Evolutionary conservation across 1,140 invertebrate genomes (phyloP).

Genomic region (Cherax quadricarinatus): DNA sequence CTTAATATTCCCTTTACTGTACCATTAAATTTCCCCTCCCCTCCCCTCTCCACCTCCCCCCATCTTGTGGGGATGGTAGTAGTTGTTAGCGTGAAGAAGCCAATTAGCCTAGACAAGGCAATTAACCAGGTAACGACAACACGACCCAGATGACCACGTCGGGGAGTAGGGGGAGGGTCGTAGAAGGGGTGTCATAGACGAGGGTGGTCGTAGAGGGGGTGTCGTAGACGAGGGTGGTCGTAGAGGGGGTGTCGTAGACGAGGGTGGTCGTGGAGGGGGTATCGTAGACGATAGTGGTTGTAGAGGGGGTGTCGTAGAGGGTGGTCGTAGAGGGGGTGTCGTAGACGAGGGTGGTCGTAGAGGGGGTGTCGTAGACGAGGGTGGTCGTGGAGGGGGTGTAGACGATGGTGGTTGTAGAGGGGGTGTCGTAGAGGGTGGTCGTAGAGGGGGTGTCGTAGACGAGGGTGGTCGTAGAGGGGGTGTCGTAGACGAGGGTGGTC

Average conservation of each 20-base stretch:
- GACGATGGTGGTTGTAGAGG: neutral
- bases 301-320: no score
- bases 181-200: neutral
- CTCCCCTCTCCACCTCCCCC: neutral
- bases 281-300: neutral
- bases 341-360: neutral
- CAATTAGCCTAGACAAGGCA: conserved; percentile 9
- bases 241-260: neutral
- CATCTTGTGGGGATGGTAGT: no score
- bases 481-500: neutral
- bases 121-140: conserved; percentile 16
- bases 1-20: no score
- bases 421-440: neutral
- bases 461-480: neutral
- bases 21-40: neutral
- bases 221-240: neutral
- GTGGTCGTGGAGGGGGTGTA: neutral
- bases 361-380: neutral
- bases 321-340: neutral
- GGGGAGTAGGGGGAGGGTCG: neutral
- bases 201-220: neutral
- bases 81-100: neutral
- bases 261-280: neutral
- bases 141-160: conserved; percentile 1
- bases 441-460: neutral